Base-by-base conservation (phyloP, 2,797 vertebrate genomes). In the Naso thynnoides region DNA sequence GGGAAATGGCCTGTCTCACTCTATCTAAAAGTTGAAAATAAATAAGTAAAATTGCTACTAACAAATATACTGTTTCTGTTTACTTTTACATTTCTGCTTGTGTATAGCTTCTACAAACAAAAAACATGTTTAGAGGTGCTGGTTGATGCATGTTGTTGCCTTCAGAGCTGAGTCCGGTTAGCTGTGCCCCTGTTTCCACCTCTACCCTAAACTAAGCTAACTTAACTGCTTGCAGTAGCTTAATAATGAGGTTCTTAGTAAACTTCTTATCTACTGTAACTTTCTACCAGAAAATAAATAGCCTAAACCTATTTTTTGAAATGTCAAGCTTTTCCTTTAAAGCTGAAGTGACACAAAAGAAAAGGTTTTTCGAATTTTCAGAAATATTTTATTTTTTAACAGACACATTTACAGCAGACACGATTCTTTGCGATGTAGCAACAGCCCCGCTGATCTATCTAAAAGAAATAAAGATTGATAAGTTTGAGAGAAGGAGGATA, bases 401-500 rank as follows among this genome's bases (percentile, higher is more conserved):
- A 36, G 52, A 19, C 26, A 52, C 26, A 55, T 1, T 10, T 31
- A 52, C 18, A 31, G 49, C 23, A 18, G 26, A 24, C 50, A 54
- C 38, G 27, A 48, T 23, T 57, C 71, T 76, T 47, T 48, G 44
- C 36, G 67, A 0, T 49, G 47, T 67, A 56, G 74, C 61, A 70
- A 27, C 39, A 57, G n/a, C 27, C 70, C 75, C 39, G 70, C 71
- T 73, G 44, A 31, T 68, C 27, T 56, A 14, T 27, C 48, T 24
- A 11, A 45, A 19, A 55, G 29, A 57, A 61, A 63, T 44, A 3
- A 57, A 76, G 58, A 66, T 21, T 61, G 70, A 59, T 72, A 49
- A 69, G 68, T 31, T 19, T 60, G 59, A 53, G 48, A 48, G 41
- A 55, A 38, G 21, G 53, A 75, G 50, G 66, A 75, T 19, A 71